Base-by-base conservation (phyloP, 2,797 vertebrate genomes). In the Lepus townsendii region DNA sequence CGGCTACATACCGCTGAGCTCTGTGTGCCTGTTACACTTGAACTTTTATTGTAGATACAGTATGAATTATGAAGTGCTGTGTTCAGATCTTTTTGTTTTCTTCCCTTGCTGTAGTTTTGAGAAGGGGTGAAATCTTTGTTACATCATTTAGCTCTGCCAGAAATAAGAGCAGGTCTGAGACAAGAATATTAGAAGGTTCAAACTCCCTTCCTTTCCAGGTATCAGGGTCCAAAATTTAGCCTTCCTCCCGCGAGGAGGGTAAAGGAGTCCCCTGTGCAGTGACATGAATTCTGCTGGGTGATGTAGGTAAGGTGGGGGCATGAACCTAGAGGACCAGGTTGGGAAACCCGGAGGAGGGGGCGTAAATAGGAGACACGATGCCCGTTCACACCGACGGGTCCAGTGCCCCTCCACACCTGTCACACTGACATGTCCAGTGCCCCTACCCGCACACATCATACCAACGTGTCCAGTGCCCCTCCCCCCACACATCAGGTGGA, bases 111-210 rank as follows among this genome's bases (percentile, higher is more conserved):
- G 7, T 47, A 57, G 32, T 66, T 93, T 76, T 3, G 68, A 82
- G 69, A 93, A 83, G 88, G 27, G 62, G 38, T 84, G 16, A 78
- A 66, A 82, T 83, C 77, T 85, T 47, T 27, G 19, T 90, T 60
- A 12, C 30, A 3, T 60, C 5, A 1, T 42, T 88, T 57, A 76
- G 35, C 26, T 32, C 20, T n/a, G 42, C 71, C 38, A 38, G 50
- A 20, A 79, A 57, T 6, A 30, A 66, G 27, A 38, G 16, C 9
- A n/a, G 20, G 19, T 77, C 63, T 50, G 68, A 82, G 54, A 66
- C 9, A 47, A 68, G 80, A 57, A 11, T 77, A 50, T 90, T 38
- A 32, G 62, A 47, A 88, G 47, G 52, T 17, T 60, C 52, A 82
- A 50, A 52, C 24, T 42, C 54, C n/a, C 22, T 71, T 94, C 80